phyloP scores from a whole-genome alignment of 2,113 vertebrate species.

The Columbina picui region DNA sequence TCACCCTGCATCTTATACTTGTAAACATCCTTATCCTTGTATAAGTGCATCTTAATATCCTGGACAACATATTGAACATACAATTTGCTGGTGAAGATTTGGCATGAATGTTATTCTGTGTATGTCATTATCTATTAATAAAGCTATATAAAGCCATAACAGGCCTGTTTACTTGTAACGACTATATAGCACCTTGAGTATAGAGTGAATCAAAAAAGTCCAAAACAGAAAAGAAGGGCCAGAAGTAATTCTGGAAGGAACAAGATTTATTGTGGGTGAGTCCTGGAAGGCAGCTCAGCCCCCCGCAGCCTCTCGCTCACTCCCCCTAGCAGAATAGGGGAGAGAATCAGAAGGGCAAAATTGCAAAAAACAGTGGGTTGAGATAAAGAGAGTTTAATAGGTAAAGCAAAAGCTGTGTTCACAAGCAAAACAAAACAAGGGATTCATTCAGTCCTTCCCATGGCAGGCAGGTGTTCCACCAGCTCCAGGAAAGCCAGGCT shows the following conservation, averaged over 20 bases:
- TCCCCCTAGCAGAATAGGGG: fast-evolving
- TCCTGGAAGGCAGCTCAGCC: not conserved
- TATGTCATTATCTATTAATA: not conserved
- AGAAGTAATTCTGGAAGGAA: not conserved
- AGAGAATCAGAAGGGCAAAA: not conserved
- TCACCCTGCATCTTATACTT: not conserved
- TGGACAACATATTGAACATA: not conserved
- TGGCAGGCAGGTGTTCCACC: not conserved
- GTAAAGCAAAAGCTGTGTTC: fast-evolving
- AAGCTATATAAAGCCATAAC: not conserved
- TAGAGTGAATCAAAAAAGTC: not conserved
- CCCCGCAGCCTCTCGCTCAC: fast-evolving
- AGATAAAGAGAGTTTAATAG: not conserved
- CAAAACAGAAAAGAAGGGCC: not conserved
- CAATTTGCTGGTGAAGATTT: not conserved
- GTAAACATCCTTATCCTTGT: not conserved
- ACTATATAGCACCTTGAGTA: not conserved
- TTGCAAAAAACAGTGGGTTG: fast-evolving
- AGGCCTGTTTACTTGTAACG: not conserved
- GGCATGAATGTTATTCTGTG: not conserved
- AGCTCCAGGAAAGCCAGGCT: not conserved
- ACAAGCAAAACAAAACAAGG: not conserved
- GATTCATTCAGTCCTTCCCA: not conserved
- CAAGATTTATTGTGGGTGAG: not conserved
- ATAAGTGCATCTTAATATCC: not conserved